These are phyloP conservation scores for Acrobasis consociella DNA, from an alignment of 2,888 invertebrate species.

Conservation along the genomic window DNA sequence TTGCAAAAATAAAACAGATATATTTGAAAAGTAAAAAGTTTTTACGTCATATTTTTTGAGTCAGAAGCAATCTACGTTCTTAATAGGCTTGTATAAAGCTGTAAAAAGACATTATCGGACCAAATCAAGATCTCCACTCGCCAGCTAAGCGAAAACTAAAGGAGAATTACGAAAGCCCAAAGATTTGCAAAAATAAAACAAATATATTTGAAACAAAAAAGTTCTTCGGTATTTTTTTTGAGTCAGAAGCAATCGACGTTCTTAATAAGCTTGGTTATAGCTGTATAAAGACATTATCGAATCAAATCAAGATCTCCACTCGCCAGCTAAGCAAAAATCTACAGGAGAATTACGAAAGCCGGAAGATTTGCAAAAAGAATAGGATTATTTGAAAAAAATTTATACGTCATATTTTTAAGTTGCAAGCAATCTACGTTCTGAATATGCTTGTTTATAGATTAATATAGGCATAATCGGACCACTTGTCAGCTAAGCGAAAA, in stretches of 20 bases:
- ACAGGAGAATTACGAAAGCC: not conserved
- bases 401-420: too few species aligned
- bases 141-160: slow-evolving; percentile 14
- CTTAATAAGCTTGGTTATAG: slow-evolving; percentile 25
- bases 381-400: too few species aligned
- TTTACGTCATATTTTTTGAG: too few species aligned
- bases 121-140: slow-evolving; percentile 25
- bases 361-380: too few species aligned
- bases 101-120: slow-evolving; percentile 24
- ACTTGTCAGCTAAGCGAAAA: slow-evolving; percentile 16
- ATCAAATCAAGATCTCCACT: slow-evolving; percentile 26
- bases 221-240: too few species aligned
- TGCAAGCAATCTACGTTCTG: too few species aligned
- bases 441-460: slow-evolving; percentile 24
- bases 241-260: too few species aligned
- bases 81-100: slow-evolving; percentile 16
- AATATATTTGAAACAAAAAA: too few species aligned
- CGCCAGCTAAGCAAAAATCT: slow-evolving; percentile 17
- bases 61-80: too few species aligned
- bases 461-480: slow-evolving; percentile 26
- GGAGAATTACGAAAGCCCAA: not conserved
- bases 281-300: slow-evolving; percentile 26
- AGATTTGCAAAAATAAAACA: too few species aligned
- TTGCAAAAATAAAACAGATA: too few species aligned
- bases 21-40: too few species aligned